A percentile compares a stretch with the other conserved stretches of the same genome.
Conservation (phyloP, 2,113 vertebrate species). For the Amazona vittata region DNA sequence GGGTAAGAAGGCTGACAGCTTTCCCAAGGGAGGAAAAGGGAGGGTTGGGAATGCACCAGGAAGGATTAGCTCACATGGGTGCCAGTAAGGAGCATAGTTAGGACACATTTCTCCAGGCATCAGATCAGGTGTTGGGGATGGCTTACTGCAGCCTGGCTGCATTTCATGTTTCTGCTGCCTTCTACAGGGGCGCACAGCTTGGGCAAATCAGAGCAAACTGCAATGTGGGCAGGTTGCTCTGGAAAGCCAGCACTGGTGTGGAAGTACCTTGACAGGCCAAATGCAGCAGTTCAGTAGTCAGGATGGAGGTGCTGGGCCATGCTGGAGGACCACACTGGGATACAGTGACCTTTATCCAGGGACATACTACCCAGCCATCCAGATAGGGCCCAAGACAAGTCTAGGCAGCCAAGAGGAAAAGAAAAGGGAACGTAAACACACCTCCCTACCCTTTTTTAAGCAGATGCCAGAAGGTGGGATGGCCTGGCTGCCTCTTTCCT, state of each 20-base stretch:
- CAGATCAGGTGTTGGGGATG: not conserved
- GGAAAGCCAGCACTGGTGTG: not conserved
- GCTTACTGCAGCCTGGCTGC: not conserved
- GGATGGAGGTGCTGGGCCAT: not conserved
- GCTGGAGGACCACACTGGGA: not conserved
- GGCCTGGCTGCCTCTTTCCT: not conserved
- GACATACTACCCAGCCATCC: not conserved
- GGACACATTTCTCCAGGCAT: not conserved
- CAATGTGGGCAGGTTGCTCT: not conserved
- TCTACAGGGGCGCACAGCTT: not conserved
- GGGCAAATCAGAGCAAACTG: not conserved
- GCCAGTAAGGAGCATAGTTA: not conserved
- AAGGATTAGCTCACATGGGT: not conserved
- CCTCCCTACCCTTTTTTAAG: not conserved
- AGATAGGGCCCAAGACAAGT: not conserved
- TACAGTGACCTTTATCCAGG: not conserved
- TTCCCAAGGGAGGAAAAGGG: not conserved
- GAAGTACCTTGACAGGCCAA: not conserved
- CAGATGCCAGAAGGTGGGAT: not conserved
- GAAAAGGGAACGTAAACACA: not conserved
- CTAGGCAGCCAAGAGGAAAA: not conserved
- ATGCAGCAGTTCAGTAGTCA: not conserved
- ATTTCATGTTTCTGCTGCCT: not conserved
- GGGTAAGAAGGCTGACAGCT: not conserved
- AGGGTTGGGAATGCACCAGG: not conserved